phyloP scores from a whole-genome alignment of 2,113 vertebrate genomes.

The Campylorhamphus procurvoides region DNA sequence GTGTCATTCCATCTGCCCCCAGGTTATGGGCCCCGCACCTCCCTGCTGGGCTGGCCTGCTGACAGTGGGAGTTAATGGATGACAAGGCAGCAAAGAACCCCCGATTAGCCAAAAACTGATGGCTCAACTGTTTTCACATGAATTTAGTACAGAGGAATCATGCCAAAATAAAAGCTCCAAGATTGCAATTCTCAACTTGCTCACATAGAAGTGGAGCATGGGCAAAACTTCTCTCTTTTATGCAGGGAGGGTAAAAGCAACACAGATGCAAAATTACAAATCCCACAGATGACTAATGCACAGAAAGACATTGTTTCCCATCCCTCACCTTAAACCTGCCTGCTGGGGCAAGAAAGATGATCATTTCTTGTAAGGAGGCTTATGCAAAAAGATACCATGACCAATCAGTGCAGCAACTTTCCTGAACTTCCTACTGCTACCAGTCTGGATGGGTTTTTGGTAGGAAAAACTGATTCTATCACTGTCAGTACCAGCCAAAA shows the following conservation, averaged over 20 bases:
- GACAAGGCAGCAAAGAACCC: background rate
- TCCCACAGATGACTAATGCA: background rate
- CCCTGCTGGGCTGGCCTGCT: background rate
- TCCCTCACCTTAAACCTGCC: background rate
- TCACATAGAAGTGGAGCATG: fast-evolving
- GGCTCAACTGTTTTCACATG: background rate
- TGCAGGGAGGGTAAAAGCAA: background rate
- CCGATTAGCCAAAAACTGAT: background rate
- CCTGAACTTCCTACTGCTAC: background rate
- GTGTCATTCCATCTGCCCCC: background rate
- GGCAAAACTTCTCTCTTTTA: background rate
- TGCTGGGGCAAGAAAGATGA: background rate
- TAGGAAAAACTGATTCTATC: background rate
- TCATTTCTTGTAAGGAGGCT: background rate
- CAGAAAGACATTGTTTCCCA: background rate
- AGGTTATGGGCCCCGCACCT: background rate
- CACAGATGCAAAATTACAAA: background rate
- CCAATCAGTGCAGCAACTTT: background rate
- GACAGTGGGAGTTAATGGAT: background rate
- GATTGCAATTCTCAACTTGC: background rate
- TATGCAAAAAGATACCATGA: background rate
- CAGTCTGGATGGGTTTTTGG: background rate
- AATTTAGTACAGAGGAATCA: background rate
- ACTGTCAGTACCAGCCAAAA: background rate
- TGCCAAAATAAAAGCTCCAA: background rate